These are phyloP conservation scores for Ophion ventricosus DNA, from an alignment of 2,888 invertebrate species.

Conservation along the genomic window DNA sequence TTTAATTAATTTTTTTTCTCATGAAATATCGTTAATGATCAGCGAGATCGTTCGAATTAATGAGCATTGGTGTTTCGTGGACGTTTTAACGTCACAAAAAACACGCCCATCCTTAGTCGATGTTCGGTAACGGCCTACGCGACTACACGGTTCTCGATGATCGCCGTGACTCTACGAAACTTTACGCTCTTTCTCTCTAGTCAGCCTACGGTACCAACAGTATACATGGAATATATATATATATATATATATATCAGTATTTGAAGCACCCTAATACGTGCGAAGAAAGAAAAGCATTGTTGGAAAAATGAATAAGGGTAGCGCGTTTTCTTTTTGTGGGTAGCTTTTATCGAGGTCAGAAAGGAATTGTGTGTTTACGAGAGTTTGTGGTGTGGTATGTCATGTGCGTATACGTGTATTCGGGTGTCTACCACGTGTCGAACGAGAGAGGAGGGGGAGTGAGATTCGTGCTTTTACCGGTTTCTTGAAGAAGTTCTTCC, in stretches of 20 bases:
- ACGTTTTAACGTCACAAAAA: slow-evolving; percentile 9
- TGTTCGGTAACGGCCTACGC: slow-evolving; percentile 30
- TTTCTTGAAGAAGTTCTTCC: slow-evolving; percentile 99
- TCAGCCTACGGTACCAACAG: neutral
- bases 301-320: slow-evolving; percentile 5
- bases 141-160: slow-evolving; percentile 19
- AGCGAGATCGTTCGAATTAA: neutral
- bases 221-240: slow-evolving; percentile 1
- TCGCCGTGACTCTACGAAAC: slow-evolving; percentile 14
- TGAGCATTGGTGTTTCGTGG: neutral
- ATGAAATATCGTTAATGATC: neutral
- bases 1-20: neutral
- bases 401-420: slow-evolving; percentile 18
- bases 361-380: slow-evolving; percentile 28
- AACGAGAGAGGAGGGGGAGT: neutral
- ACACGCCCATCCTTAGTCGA: slow-evolving; percentile 7
- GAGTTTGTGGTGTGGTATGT: slow-evolving; percentile 1
- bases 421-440: slow-evolving; percentile 14
- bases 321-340: slow-evolving; percentile 7
- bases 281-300: slow-evolving; percentile 28
- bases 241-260: neutral
- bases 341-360: neutral
- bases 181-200: slow-evolving; percentile 22
- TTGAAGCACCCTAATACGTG: slow-evolving; percentile 20
- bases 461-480: slow-evolving; percentile 78